These are phyloP conservation scores for Coremacera marginata DNA, from an alignment of 2,888 invertebrate genomes.

Conservation along the genomic window DNA sequence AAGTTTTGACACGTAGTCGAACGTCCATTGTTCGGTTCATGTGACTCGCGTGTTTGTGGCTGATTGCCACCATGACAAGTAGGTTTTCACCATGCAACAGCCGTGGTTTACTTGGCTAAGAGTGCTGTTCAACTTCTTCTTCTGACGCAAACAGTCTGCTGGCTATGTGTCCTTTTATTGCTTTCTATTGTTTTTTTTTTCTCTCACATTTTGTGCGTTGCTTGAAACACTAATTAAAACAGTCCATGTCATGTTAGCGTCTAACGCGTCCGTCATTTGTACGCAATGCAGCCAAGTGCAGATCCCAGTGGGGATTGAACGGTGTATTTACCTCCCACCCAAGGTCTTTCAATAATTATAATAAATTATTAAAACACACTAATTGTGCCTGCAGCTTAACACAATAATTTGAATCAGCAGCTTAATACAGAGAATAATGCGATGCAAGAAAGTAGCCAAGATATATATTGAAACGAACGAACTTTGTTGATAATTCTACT, in stretches of 20 bases:
- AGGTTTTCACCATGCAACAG: background rate
- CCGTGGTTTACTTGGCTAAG: too few species aligned
- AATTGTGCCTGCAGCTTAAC: too few species aligned
- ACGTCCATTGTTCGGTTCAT: constrained; percentile 4
- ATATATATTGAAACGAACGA: too few species aligned
- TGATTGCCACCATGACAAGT: background rate
- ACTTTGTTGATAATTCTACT: too few species aligned
- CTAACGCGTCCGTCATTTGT: background rate
- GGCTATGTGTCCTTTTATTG: background rate
- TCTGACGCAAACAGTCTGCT: background rate
- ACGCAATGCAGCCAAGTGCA: background rate
- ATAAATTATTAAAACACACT: too few species aligned
- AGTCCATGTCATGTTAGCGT: background rate
- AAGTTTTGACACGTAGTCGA: constrained; percentile 15
- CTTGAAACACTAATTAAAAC: constrained; percentile 12
- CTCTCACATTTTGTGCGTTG: background rate
- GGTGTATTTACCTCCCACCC: too few species aligned
- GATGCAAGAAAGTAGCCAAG: too few species aligned
- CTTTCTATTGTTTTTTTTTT: background rate
- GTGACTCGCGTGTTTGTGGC: background rate
- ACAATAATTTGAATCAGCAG: too few species aligned
- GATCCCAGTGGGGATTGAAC: too few species aligned
- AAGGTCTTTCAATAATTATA: too few species aligned
- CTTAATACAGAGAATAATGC: too few species aligned
- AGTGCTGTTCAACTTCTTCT: background rate